Percentiles rank a stretch among this genome's conserved stretches.
phyloP scores from a whole-genome alignment of 1,140 invertebrate species.

The Drosophila ercepeae region DNA sequence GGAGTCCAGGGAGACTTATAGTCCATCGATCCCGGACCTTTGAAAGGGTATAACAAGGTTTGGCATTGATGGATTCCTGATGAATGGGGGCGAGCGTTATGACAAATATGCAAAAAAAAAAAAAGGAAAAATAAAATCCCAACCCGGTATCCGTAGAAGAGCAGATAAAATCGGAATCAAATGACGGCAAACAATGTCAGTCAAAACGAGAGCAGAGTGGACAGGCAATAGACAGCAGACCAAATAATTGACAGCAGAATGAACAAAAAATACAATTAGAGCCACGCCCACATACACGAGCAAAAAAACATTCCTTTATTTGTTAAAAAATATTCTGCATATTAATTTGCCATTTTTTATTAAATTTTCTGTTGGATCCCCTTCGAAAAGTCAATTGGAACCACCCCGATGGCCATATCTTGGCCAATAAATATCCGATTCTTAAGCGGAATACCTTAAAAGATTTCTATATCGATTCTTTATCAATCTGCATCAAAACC shows the following conservation, averaged over 20 bases:
- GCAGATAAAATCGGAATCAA: slow-evolving; percentile 70
- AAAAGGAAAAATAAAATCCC: slow-evolving; percentile 31
- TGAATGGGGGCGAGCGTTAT: slow-evolving; percentile 61
- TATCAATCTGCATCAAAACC: no score
- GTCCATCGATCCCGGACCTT: no score
- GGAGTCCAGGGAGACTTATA: no score
- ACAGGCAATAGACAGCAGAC: slow-evolving; percentile 4
- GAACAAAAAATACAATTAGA: slow-evolving; percentile 71
- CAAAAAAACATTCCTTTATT: not conserved
- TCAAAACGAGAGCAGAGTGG: slow-evolving; percentile 27
- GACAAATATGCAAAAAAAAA: slow-evolving; percentile 56
- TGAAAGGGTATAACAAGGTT: not conserved
- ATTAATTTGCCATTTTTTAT: not conserved
- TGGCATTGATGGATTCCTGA: slow-evolving; percentile 71
- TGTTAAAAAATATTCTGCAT: not conserved
- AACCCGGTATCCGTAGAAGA: slow-evolving; percentile 17
- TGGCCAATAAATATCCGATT: no score
- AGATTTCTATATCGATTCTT: no score
- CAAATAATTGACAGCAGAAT: slow-evolving; percentile 58
- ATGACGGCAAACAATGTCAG: slow-evolving; percentile 65
- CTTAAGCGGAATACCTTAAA: no score
- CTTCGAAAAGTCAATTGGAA: no score
- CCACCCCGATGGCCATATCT: no score
- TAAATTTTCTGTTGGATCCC: no score
- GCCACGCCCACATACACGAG: slow-evolving; percentile 3